These are phyloP conservation scores for Frankliniella intonsa DNA, from an alignment of 2,888 invertebrate genomes.

Conservation along the genomic window DNA sequence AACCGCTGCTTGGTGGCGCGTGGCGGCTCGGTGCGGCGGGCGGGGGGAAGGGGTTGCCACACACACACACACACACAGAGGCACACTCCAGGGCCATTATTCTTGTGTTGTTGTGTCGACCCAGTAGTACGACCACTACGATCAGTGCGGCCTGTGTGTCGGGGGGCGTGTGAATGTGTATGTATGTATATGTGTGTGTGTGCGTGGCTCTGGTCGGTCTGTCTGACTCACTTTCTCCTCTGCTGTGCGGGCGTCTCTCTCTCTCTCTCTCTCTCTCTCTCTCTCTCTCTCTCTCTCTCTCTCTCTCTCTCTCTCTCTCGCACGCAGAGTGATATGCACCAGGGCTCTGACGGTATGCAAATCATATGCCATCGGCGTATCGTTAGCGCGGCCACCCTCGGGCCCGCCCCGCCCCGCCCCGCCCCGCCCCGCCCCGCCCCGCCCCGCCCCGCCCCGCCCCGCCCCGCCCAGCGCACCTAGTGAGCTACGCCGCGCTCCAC, in stretches of 20 bases:
- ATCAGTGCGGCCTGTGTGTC: neutral
- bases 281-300: neutral
- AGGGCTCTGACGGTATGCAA: no score
- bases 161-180: neutral
- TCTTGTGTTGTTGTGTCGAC: constrained; percentile 16
- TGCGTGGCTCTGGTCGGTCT: neutral
- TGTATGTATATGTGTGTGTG: neutral
- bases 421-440: no score
- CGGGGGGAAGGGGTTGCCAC: constrained; percentile 10
- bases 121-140: neutral
- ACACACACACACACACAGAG: constrained; percentile 19
- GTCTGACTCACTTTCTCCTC: neutral
- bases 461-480: no score
- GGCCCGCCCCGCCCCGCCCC: no score
- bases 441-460: no score
- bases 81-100: constrained; percentile 5
- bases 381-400: no score
- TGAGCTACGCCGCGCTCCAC: neutral
- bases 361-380: no score
- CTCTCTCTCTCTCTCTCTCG: neutral
- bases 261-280: constrained; percentile 1
- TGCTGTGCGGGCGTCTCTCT: neutral
- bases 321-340: neutral
- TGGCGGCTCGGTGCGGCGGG: neutral
- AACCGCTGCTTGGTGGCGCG: constrained; percentile 25